Evolutionary conservation across 2,113 vertebrate genomes (phyloP), one percentile per base, ranked within the genome.

Genomic region (Salvelinus sp.): DNA sequence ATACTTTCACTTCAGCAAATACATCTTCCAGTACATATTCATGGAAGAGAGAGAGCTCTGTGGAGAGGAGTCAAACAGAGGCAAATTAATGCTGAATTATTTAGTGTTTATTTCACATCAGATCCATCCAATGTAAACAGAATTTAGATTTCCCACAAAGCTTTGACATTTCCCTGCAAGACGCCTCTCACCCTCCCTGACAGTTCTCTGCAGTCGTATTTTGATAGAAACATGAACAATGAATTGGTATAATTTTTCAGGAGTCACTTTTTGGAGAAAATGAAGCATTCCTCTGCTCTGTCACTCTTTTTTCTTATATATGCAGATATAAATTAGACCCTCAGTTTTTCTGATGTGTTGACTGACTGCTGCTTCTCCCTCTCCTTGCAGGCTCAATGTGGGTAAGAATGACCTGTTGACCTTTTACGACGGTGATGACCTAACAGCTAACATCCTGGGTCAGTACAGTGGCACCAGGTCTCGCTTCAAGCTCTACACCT

Each of bases 391-490:
- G 76, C 92, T 99, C 80, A 92, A 93, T 73, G 83, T 98, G 69
- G 96, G 96, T 38, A 91, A 92, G 1, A 98, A 95, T 2, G 98
- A 99, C 6, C 77, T 96, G 25, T 90, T 99, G 83, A 98, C 98
- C 33, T 97, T 99, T 93, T 99, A 97, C 0, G 98, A 99, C 0
- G 97, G 98, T 0, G 98, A 99, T 0, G 98, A 99, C 91, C 93
- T 99, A 83, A 98, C 97, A 0, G 97, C 96, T 0, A 95, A 96
- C 74, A 96, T 98, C 85, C 91, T 99, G 86, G 98, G 97, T 25
- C 98, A 98, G 77, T 99, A 97, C 91, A 95, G 96, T 0, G 95
- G 96, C 0, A 86, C 93, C 0, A 93, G 86, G 0, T 87, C 93
- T 30, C 96, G 92, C 76, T 98, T 98, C 91, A 97, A 96, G 88